Evolutionary conservation across 2,888 invertebrate genomes (phyloP).

Genomic region (Kryphioiulus occultus): DNA sequence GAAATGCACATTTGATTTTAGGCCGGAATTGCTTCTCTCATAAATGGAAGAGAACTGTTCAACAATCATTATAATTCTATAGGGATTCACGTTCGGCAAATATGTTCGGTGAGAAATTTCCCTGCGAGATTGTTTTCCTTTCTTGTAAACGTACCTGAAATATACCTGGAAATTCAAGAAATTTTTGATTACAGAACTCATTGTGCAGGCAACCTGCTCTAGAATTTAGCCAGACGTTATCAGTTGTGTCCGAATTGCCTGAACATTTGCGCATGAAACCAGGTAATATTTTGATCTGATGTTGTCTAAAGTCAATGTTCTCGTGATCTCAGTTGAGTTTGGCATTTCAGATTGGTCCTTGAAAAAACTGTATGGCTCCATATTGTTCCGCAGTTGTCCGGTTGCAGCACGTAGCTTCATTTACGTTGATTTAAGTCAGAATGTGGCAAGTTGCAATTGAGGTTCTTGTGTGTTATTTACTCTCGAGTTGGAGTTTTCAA

Average conservation of each 20-base stretch:
- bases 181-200: conserved; percentile 53
- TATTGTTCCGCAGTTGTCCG: conserved; percentile 81
- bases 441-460: conserved; percentile 55
- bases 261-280: conserved; percentile 66
- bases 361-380: conserved; percentile 84
- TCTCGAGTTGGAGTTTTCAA: not conserved
- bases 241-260: conserved; percentile 77
- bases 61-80: conserved; percentile 93
- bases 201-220: conserved; percentile 71
- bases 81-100: conserved; percentile 80
- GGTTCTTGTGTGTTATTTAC: not conserved
- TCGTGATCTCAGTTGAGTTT: not conserved
- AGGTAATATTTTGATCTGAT: not conserved
- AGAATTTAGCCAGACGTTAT: conserved; percentile 84
- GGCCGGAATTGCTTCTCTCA: conserved; percentile 83
- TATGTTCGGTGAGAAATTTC: conserved; percentile 67
- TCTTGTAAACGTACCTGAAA: not conserved
- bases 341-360: conserved; percentile 82
- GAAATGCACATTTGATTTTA: conserved; percentile 57
- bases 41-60: conserved; percentile 90
- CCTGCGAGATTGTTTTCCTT: not conserved
- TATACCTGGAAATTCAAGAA: not conserved
- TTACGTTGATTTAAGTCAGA: conserved; percentile 79
- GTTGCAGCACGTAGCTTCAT: conserved; percentile 79
- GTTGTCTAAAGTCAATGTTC: too few species aligned